Evolutionary conservation across 2,797 vertebrate genomes (phyloP), one percentile per base, ranked within the genome.

Genomic region (Bradypus variegatus): DNA sequence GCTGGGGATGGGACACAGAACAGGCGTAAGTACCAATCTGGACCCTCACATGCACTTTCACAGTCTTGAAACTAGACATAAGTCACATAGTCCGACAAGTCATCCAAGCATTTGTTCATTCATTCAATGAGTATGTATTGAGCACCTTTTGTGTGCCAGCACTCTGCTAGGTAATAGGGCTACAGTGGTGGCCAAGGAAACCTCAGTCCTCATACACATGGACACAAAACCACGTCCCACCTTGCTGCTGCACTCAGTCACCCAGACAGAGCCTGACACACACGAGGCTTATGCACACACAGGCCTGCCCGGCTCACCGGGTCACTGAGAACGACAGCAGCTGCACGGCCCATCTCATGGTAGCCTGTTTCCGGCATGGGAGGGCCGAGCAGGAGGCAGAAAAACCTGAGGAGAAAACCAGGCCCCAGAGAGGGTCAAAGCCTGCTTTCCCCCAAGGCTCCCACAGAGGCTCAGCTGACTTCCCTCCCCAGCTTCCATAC

Each of bases 301-400:
- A 45, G 19, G 1, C 70, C 67, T 85, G 75, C 41, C 31, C 65
- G 45, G 69, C 97, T 97, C 94, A 98, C 98, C 97, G 94, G 96
- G 67, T 98, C 98, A 1, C 96, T 96, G 90, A 98, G 96, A 94
- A 98, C 96, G 0, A 96, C 97, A 86, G 97, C 98, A 85, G 96
- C 95, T n/a, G 98, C 97, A 86, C 98, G 97, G 72, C 98, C 98
- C 53, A 98, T 96, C 79, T 98, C 97, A 0, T 96, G 96, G 87
- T 97, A 98, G 75, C 87, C 87, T 93, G 96, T 97, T 78, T 33
- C 86, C 88, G 85, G 90, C 55, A 48, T 92, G 36, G n/a, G 94
- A 5, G 98, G 98, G 4, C 97, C 97, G 82, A 98, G 92, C 48
- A 98, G 95, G 83, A 98, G 97, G 92, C 98, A 98, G 91, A 98